Evolutionary conservation across 2,888 invertebrate genomes (phyloP).

Genomic region (Torymus texanus): DNA sequence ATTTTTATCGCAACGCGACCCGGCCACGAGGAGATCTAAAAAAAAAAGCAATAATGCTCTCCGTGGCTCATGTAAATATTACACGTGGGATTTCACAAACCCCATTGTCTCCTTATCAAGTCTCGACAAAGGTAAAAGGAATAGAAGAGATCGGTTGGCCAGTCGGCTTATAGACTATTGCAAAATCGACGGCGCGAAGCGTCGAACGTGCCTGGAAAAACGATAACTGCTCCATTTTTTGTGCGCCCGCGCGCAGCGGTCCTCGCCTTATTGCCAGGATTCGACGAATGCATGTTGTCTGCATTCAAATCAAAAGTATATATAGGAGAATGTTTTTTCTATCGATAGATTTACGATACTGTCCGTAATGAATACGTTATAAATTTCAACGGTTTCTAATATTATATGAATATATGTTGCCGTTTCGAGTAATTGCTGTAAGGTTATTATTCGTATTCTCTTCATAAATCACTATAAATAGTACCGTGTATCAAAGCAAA

Average conservation of each 20-base stretch:
- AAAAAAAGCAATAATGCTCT: slow-evolving; percentile 44
- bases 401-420: neutral
- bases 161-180: slow-evolving; percentile 14
- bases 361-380: neutral
- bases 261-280: neutral
- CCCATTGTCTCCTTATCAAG: slow-evolving; percentile 55
- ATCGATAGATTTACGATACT: slow-evolving; percentile 5
- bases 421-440: too few species aligned
- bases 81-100: slow-evolving; percentile 52
- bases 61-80: slow-evolving; percentile 49
- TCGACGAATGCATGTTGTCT: neutral
- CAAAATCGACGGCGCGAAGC: slow-evolving; percentile 43
- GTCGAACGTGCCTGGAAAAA: slow-evolving; percentile 16
- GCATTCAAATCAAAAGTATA: neutral
- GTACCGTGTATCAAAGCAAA: too few species aligned
- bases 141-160: slow-evolving; percentile 20
- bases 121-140: slow-evolving; percentile 27
- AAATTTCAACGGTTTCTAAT: slow-evolving; percentile 1
- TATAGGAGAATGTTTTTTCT: neutral
- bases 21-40: slow-evolving; percentile 32
- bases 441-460: too few species aligned
- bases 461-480: too few species aligned
- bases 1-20: slow-evolving; percentile 42
- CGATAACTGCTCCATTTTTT: slow-evolving; percentile 35
- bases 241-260: neutral